phyloP scores from a whole-genome alignment of 2,888 invertebrate genomes.

The Physocephala rufipes region DNA sequence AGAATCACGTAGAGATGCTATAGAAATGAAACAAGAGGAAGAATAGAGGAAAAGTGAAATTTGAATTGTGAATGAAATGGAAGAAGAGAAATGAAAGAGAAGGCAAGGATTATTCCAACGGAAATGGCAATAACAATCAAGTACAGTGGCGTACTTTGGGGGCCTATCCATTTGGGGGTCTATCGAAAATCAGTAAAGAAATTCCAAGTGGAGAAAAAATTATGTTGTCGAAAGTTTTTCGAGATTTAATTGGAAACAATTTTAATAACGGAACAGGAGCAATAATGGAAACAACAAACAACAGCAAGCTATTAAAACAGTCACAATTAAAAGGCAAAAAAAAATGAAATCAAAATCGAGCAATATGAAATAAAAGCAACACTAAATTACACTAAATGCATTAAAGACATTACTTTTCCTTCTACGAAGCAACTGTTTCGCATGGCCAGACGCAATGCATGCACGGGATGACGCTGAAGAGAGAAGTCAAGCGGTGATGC shows the following conservation, averaged over 20 bases:
- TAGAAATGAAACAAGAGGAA: neutral
- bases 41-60: neutral
- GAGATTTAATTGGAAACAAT: slow-evolving; percentile 2
- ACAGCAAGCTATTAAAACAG: neutral
- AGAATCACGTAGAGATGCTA: neutral
- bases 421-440: too few species aligned
- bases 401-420: neutral
- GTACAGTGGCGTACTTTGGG: too few species aligned
- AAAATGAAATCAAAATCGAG: too few species aligned
- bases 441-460: neutral
- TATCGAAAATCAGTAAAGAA: neutral
- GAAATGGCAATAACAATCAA: neutral
- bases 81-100: too few species aligned
- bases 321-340: too few species aligned
- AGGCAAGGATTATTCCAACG: neutral
- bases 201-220: neutral
- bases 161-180: too few species aligned
- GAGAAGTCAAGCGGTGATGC: too few species aligned
- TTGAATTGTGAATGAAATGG: too few species aligned
- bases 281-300: neutral
- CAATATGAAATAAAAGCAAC: neutral
- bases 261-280: neutral
- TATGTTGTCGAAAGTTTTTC: neutral
- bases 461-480: too few species aligned
- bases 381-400: slow-evolving; percentile 15